A percentile compares a stretch with the other conserved stretches of the same genome.
Conservation (phyloP, 2,888 invertebrate genomes). For the Epiblema foenella region DNA sequence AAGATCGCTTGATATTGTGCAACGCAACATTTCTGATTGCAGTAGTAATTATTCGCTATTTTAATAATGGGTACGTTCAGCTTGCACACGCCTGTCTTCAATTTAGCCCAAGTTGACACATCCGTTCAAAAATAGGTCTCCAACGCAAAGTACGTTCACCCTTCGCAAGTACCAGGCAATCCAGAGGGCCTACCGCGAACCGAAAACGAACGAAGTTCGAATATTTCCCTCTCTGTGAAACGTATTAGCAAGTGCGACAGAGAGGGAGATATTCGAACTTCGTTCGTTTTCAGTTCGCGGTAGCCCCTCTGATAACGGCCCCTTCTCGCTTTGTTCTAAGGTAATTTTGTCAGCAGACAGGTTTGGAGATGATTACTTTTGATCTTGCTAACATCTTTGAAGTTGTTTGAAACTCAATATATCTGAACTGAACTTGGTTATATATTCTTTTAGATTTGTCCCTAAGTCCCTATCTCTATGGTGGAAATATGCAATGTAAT, state of each 20-base stretch:
- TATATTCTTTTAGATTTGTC: no score
- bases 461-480: no score
- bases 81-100: constrained; percentile 25
- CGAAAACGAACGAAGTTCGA: no score
- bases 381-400: background rate
- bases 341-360: background rate
- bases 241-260: no score
- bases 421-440: background rate
- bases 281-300: no score
- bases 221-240: no score
- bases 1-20: background rate
- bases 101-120: constrained; percentile 39
- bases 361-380: background rate
- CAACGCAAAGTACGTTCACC: constrained; percentile 42
- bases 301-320: no score
- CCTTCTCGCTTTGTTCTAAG: constrained; percentile 23
- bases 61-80: background rate
- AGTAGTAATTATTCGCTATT: background rate
- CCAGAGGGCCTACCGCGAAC: no score
- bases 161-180: constrained; percentile 9
- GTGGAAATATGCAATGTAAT: background rate
- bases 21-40: background rate
- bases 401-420: background rate
- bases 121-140: constrained; percentile 42
- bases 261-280: no score